Conservation (phyloP, 2,888 invertebrate genomes). For the Drosophila tripunctata region DNA sequence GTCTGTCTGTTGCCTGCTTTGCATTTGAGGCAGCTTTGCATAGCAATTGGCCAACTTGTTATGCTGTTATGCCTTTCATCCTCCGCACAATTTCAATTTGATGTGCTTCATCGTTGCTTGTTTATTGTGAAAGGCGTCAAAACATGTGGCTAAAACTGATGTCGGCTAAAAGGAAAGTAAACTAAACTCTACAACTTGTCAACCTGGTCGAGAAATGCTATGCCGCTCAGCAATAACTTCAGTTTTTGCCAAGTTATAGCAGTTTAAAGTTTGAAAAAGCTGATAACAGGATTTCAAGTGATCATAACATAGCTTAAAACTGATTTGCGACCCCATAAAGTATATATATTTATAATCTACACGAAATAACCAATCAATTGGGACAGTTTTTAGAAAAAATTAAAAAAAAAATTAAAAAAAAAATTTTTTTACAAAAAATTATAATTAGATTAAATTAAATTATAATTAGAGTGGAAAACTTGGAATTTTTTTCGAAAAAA, state of each 20-base stretch:
- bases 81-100: constrained; percentile 41
- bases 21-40: constrained; percentile 67
- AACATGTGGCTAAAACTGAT: constrained; percentile 53
- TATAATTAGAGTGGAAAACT: too few relatives aligned
- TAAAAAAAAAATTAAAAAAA: too few relatives aligned
- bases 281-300: too few relatives aligned
- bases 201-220: background rate
- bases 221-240: background rate
- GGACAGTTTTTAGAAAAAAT: too few relatives aligned
- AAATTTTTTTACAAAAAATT: too few relatives aligned
- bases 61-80: constrained; percentile 41
- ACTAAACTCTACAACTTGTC: background rate
- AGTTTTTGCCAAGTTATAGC: too few relatives aligned
- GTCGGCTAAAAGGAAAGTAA: constrained; percentile 43
- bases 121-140: constrained; percentile 64
- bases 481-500: too few relatives aligned
- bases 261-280: background rate
- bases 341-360: too few relatives aligned
- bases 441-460: too few relatives aligned
- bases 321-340: too few relatives aligned
- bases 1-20: constrained; percentile 32
- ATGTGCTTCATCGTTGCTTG: constrained; percentile 31
- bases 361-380: too few relatives aligned
- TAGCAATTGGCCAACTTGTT: constrained; percentile 63
- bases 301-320: too few relatives aligned